Evolutionary conservation across 1,140 invertebrate species (phyloP), one percentile per base, ranked within the genome.

Genomic region (Drosophila nigrodunni): DNA sequence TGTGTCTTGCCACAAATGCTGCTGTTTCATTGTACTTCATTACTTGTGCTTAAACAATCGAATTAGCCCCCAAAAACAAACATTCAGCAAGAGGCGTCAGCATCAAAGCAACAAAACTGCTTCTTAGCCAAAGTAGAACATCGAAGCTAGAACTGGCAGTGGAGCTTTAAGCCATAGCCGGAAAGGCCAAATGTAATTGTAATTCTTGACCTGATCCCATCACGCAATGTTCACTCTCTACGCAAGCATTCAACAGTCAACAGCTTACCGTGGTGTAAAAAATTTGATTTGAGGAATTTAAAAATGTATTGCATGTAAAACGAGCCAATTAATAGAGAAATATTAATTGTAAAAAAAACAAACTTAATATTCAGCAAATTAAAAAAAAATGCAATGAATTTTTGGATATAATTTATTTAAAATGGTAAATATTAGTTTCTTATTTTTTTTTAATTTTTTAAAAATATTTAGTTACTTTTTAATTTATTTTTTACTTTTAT

Each of bases 21-120:
- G 54, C 60, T 37, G 58, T 18, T 61, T 61, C 57, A 62, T 47
- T 69, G 57, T 62, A 60, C 58, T 72, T 75, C 67, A 71, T 76
- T 70, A 78, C 77, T 73, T 72, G 57, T 61, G 69, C 72, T 72
- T 57, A 79, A 83, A 80, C 80, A 79, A 77, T 83, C 77, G 77
- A 82, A 79, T 79, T 82, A 79, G 73, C 69, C 64, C 30, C 1
- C 30, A 13, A 70, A 77, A 69, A 64, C 69, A 73, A 77, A 77
- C 54, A 74, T 7, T 50, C 58, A 62, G 54, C 54, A 65, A 44
- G 52, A 62, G 52, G 44, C 54, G 46, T 62, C 41, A 39, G 41
- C 71, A 61, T 44, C 70, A 69, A 52, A 65, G 30, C 57, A 60
- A 49, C 57, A 55, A 18, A 15, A 10, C 2, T 15, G 18, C 30